Base-by-base conservation (phyloP, 2,797 vertebrate species). In the Enteromius fasciolatus region DNA sequence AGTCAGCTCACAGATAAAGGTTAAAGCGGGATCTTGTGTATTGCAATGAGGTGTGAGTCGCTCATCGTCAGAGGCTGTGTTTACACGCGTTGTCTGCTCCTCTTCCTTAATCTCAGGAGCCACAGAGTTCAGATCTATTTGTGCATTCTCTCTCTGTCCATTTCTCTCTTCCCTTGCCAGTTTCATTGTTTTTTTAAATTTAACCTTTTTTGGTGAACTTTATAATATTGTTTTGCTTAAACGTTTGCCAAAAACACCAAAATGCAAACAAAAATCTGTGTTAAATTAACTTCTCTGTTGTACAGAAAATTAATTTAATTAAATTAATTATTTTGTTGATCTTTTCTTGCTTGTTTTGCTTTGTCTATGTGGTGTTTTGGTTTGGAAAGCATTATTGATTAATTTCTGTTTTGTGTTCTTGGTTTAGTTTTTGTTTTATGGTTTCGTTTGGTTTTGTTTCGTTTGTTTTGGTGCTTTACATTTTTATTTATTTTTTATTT, bases 21-120 rank as follows among this genome's bases (percentile, higher is more conserved):
- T 68, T 70, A 80, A 77, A 23, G 70, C 76, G 78, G 80, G 80
- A 78, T 84, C 76, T 68, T 54, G 74, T 76, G 39, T 64, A 81
- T 78, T 39, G 20, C 79, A 72, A 69, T 46, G 79, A 82, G 73
- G 74, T 81, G 79, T 2, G 57, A 81, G 67, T 46, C 9, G 33
- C 41, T 82, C 66, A 28, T 57, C 36, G 15, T 66, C 52, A 33
- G 18, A 44, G 33, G 48, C 36, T 73, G 31, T 81, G 67, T 73
- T 78, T 73, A 67, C 28, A 82, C 20, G 20, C 4, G 20, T 18
- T 5, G 33, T 64, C 66, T 82, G 67, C 73, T 57, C 41, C 57
- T 82, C 50, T 54, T 83, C 81, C 73, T 69, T 83, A 33, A 57
- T 69, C 52, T 41, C 74, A 33, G 20, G 52, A 77, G 81, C 61